Conservation (phyloP, 2,888 invertebrate genomes). For the Noctua comes region DNA sequence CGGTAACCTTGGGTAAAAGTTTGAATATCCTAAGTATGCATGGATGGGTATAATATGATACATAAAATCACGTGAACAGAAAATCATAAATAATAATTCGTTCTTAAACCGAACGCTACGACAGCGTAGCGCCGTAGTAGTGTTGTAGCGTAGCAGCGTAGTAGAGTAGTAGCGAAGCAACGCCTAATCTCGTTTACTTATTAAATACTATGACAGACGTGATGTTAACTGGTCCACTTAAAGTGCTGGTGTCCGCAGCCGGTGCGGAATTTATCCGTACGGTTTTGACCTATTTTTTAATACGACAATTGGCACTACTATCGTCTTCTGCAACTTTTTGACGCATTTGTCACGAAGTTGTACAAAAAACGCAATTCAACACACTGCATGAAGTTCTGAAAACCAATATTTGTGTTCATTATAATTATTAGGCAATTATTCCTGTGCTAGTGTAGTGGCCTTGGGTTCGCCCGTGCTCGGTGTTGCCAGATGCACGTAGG, state of each 20-base stretch:
- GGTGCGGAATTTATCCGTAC: not conserved
- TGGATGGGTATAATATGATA: too few species aligned
- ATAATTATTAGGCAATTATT: slow-evolving; percentile 52
- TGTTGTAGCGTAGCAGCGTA: slow-evolving; percentile 22
- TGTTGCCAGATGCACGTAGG: slow-evolving; percentile 80
- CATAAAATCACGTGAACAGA: not conserved
- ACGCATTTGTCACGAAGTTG: not conserved
- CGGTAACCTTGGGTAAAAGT: not conserved
- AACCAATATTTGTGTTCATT: not conserved
- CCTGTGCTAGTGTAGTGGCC: slow-evolving; percentile 78
- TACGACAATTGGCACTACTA: not conserved
- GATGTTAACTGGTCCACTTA: not conserved
- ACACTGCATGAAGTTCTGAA: not conserved
- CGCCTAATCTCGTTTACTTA: not conserved
- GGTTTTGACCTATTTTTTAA: not conserved
- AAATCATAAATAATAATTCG: not conserved
- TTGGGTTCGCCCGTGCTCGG: slow-evolving; percentile 75
- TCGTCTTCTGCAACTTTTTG: not conserved
- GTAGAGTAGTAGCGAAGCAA: slow-evolving; percentile 7
- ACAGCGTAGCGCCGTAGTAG: too few species aligned
- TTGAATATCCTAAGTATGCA: not conserved
- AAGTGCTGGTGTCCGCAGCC: not conserved
- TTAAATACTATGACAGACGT: not conserved
- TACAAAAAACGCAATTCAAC: slow-evolving; percentile 2
- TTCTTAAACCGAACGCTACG: not conserved